Percentiles rank a stretch among this genome's conserved stretches.
Conservation (phyloP, 2,797 vertebrate species). For the Loris lydekkerianus region DNA sequence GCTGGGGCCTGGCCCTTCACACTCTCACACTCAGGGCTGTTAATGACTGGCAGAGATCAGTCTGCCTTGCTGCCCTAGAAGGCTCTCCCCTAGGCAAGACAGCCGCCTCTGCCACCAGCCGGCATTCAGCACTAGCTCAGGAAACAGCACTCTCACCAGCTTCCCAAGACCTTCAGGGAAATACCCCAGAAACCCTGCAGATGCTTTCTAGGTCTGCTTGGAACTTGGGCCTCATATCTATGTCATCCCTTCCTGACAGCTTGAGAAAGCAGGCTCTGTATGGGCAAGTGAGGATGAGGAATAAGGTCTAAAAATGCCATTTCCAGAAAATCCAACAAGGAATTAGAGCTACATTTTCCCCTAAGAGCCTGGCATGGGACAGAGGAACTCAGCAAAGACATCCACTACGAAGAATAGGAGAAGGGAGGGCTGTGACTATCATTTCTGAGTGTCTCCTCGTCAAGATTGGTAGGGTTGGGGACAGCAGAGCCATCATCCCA, state of each 20-base stretch:
- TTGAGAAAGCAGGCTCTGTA: background rate
- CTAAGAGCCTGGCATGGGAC: background rate
- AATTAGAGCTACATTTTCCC: background rate
- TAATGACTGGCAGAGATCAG: background rate
- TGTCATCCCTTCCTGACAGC: background rate
- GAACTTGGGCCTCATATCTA: background rate
- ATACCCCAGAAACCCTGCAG: background rate
- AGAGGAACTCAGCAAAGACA: background rate
- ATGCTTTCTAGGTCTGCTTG: background rate
- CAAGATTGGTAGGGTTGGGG: background rate
- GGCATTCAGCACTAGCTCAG: slow-evolving; percentile 74
- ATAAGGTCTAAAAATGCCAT: background rate
- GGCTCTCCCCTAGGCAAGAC: background rate
- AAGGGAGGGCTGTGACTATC: background rate
- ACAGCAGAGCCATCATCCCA: background rate
- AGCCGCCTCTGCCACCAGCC: background rate
- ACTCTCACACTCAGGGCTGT: slow-evolving; percentile 34
- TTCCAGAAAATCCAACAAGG: background rate
- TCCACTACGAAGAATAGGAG: background rate
- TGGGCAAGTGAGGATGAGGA: background rate
- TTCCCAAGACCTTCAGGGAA: background rate
- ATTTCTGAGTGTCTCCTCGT: background rate
- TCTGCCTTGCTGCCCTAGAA: slow-evolving; percentile 8
- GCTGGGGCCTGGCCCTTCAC: background rate
- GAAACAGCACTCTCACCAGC: slow-evolving; percentile 74